Conservation (phyloP, 2,113 vertebrate genomes). For the Bolborhynchus lineola region DNA sequence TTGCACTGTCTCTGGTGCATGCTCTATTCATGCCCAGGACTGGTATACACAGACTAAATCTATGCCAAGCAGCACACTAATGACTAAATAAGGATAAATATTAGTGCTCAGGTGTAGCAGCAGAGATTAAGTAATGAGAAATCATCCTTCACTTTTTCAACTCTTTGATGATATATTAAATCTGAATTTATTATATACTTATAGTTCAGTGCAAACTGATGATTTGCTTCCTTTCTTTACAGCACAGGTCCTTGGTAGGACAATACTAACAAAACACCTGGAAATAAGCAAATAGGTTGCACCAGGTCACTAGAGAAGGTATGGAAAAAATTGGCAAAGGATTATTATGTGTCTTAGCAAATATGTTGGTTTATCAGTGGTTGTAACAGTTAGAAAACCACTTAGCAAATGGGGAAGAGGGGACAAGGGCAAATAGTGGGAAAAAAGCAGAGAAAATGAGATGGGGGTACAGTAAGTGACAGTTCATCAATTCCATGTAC, state of each 20-base stretch:
- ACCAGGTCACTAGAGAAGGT: not conserved
- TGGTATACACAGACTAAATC: not conserved
- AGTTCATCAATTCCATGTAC: not conserved
- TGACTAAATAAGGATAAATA: not conserved
- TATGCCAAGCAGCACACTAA: not conserved
- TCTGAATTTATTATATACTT: not conserved
- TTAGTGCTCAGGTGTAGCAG: not conserved
- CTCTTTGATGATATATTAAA: not conserved
- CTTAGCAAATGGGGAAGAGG: not conserved
- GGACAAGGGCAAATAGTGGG: not conserved
- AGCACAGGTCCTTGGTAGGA: not conserved
- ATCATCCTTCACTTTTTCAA: not conserved
- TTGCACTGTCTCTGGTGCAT: not conserved
- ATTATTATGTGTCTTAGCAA: not conserved
- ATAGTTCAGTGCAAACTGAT: not conserved
- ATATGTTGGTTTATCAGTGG: not conserved
- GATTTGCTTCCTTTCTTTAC: not conserved
- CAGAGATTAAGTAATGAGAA: not conserved
- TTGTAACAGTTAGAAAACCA: not conserved
- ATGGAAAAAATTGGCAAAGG: not conserved
- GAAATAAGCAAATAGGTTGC: not conserved
- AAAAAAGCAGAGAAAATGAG: not conserved
- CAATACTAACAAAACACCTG: not conserved
- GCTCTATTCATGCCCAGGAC: not conserved
- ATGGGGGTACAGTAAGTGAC: not conserved